Base-by-base conservation (phyloP, 64 coral and sea anemone genomes). In the Stylophora pistillata region DNA sequence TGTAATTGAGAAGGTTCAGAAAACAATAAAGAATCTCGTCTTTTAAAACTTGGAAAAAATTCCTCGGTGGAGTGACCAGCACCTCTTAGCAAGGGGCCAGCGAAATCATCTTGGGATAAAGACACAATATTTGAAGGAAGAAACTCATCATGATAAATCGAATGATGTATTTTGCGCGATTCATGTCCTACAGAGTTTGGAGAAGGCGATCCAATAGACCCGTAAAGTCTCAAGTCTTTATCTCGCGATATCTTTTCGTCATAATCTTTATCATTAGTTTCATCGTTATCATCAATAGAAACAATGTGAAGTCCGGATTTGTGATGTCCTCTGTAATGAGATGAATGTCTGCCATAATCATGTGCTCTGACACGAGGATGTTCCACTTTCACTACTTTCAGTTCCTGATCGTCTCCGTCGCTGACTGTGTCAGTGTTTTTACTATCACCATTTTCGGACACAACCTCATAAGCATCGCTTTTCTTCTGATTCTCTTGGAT, bases 91-190 rank as follows among this genome's bases (percentile, higher is more conserved):
- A 74, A 9, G 52, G 61, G 7, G 2, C 86, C 78, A 53, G 12
- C 56, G 72, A 92, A 71, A 18, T 92, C 86, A 37, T 87, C 65
- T 79, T 89, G 86, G 33, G 86, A 89, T 1, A 86, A 33, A 27
- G 89, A 52, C 31, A 91, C 69, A 18, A 91, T 74, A 10, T 60
- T 69, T 56, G 93, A 82, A 23, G 85, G 69, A 65, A 76, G 55
- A 55, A 70, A 57, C 30, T 95, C 82, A 21, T 71, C 29, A 53
- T 81, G 78, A 77, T 90, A 56, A 78, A 71, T 33, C 3, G 63
- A 1, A 14, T 69, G 78, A 13, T 69, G 74, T 20, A 56, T 13
- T 74, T 71, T 64, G 74, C 34, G 85, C 62, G 53, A 47, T 78
- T 26, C 56, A 26, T 30, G 62, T 57, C 37, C 74, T 14, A n/a